Conservation (phyloP, 2,113 vertebrate genomes). For the Himantopus leucocephalus region DNA sequence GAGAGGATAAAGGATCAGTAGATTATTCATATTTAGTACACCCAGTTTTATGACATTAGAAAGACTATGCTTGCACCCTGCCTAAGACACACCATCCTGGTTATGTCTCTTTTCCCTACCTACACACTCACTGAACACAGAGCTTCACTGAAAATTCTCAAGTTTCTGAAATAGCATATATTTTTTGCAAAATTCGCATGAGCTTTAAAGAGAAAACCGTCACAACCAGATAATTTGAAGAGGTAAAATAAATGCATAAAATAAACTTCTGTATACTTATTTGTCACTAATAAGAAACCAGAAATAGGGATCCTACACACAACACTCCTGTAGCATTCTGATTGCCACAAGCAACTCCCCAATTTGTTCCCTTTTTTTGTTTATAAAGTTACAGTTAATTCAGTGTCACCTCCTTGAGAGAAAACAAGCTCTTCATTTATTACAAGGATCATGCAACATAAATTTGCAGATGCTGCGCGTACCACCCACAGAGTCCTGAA, state of each 20-base stretch:
- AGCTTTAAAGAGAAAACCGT: neutral
- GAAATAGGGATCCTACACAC: neutral
- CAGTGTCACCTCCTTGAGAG: neutral
- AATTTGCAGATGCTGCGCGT: neutral
- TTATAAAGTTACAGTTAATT: neutral
- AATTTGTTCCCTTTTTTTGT: neutral
- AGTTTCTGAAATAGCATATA: neutral
- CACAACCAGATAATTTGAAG: neutral
- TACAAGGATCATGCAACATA: neutral
- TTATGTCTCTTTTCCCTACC: neutral
- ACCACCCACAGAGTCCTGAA: neutral
- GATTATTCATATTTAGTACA: neutral
- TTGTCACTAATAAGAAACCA: neutral
- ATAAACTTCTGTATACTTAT: neutral
- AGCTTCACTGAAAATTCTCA: neutral
- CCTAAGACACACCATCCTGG: neutral
- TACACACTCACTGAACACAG: neutral
- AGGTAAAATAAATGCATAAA: neutral
- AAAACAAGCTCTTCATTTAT: neutral
- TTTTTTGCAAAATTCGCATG: neutral
- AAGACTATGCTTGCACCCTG: neutral
- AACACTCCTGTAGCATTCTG: neutral
- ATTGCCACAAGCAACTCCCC: neutral
- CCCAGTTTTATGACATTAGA: neutral
- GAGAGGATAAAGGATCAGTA: neutral